Evolutionary conservation across 35 echinoderm and acorn worm genomes (phyloP), one percentile per base, ranked within the genome.

Genomic region (Ophioderma brevispina): DNA sequence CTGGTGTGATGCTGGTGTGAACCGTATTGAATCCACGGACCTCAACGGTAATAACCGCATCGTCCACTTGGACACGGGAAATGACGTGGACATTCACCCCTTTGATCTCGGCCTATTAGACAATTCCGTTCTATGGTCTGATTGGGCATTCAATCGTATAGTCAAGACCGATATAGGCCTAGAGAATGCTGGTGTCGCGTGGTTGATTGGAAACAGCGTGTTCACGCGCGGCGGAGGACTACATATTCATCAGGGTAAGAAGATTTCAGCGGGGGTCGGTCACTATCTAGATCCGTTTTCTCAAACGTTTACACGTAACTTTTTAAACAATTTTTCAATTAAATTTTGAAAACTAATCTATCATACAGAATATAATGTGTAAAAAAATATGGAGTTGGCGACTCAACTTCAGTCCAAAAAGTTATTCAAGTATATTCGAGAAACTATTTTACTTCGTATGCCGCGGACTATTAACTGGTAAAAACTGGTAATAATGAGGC

Each of bases 1-100:
- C 89, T 90, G 89, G 89, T 90, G 89, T 76, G 89, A 90, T 40
- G 81, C 89, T 42, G n/a, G n/a, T 35, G 32, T 34, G 13, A 80
- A 90, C 79, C 23, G 36, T 6, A 84, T 90, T 38, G 89, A 90
- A 75, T 90, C 79, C 2, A 40, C 31, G 2, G 89, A 90, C 15
- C 81, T 90, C 31, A 75, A 63, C 25, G 89, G 89, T 15, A 10
- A 78, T 13, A 55, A 82, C 64, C 80, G 89, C 18, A 76, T 23
- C 21, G 32, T 77, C 18, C 35, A 76, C 38, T 4, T 50, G 1
- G 31, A 59, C 25, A 76, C 38, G 25, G 25, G 19, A 0, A 36
- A 0, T 17, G 1, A 34, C 0, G 2, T 70, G 5, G 36, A 76
- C 35, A 84, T 84, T 36, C 81, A 50, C 38, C 38, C 89, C 18